Evolutionary conservation across 1,140 invertebrate genomes (phyloP).

Genomic region (Mactra quadrangularis): DNA sequence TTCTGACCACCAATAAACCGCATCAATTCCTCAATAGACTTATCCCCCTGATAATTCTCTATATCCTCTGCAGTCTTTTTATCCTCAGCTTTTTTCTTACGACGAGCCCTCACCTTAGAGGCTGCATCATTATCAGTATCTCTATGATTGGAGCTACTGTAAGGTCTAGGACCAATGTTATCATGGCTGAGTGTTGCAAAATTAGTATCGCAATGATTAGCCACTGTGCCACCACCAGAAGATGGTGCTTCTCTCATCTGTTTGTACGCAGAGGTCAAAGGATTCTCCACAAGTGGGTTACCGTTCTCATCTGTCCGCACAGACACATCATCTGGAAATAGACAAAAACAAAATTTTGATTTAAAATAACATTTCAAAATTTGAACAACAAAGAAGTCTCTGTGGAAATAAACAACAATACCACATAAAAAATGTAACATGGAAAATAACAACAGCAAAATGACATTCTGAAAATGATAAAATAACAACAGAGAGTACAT

Average conservation of each 20-base stretch:
- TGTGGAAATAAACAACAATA: too few relatives aligned
- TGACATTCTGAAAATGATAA: too few relatives aligned
- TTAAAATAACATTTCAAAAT: too few relatives aligned
- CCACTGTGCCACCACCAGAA: conserved; percentile 34
- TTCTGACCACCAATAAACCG: conserved; percentile 71
- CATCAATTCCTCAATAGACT: conserved; percentile 70
- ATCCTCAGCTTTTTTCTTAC: conserved; percentile 67
- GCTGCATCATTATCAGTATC: conserved; percentile 7
- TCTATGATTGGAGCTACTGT: conserved; percentile 9
- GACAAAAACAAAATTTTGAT: too few relatives aligned
- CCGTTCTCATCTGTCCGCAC: conserved; percentile 61
- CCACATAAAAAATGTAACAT: too few relatives aligned
- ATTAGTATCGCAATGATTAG: conserved; percentile 12
- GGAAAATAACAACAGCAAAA: too few relatives aligned
- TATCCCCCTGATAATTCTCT: conserved; percentile 73
- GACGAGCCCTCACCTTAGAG: conserved; percentile 10
- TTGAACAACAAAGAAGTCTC: too few relatives aligned
- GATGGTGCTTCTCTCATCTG: conserved; percentile 71
- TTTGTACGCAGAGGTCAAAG: conserved; percentile 61
- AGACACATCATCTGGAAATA: conserved; percentile 67
- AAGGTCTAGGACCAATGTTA: not conserved
- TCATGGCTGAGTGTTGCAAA: conserved; percentile 37
- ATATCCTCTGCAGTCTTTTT: conserved; percentile 66
- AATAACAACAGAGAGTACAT: too few relatives aligned
- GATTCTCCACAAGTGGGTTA: conserved; percentile 51